Evolutionary conservation across 2,888 invertebrate genomes (phyloP).

Genomic region (Ophion costatus): DNA sequence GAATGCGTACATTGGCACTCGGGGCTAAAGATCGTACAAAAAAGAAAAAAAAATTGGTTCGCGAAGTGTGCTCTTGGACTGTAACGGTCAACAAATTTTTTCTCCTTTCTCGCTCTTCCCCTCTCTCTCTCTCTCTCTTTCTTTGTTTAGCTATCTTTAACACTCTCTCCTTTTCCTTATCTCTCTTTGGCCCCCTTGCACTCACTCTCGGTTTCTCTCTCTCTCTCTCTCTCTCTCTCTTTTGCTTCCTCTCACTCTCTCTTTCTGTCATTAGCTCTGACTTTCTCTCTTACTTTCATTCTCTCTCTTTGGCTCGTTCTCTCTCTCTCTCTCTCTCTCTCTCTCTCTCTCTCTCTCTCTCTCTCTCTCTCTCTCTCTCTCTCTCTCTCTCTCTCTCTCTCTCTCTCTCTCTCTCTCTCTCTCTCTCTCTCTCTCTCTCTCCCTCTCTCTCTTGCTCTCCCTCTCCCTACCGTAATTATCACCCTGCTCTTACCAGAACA

Average conservation of each 20-base stretch:
- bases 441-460: no score
- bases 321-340: background rate
- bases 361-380: no score
- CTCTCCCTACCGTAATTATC: conserved; percentile 16
- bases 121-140: background rate
- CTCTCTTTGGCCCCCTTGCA: no score
- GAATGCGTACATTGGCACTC: background rate
- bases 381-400: no score
- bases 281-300: no score
- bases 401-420: background rate
- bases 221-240: background rate
- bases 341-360: no score
- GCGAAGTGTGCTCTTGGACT: background rate
- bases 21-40: background rate
- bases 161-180: no score
- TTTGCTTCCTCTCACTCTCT: background rate
- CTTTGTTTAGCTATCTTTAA: no score
- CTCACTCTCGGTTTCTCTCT: no score
- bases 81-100: conserved; percentile 4
- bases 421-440: background rate
- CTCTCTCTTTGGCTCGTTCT: background rate
- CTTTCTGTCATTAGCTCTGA: no score
- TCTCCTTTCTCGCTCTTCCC: background rate
- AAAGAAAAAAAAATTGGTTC: conserved; percentile 2
- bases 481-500: conserved; percentile 22